phyloP scores from a whole-genome alignment of 2,797 vertebrate genomes.

The Sebastolobus altivelis region DNA sequence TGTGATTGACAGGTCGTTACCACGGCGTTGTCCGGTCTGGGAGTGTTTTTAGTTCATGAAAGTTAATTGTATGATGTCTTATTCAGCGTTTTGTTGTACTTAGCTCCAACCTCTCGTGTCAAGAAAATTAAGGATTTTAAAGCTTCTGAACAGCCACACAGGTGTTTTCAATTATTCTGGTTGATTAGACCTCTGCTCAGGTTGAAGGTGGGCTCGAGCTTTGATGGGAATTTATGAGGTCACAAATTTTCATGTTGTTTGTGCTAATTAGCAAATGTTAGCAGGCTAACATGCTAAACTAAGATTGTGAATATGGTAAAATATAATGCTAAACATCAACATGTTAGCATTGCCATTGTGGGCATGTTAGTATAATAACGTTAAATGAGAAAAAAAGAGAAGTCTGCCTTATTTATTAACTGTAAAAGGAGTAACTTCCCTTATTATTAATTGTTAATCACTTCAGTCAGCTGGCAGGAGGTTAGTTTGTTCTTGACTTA shows the following conservation, averaged over 20 bases:
- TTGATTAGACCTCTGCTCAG: neutral
- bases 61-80: neutral
- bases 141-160: neutral
- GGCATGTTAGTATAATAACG: neutral
- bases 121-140: neutral
- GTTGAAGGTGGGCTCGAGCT: neutral
- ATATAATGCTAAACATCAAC: neutral
- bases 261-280: neutral
- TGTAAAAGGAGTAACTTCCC: neutral
- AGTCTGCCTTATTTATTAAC: neutral
- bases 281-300: neutral
- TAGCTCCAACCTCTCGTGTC: neutral
- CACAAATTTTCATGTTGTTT: neutral
- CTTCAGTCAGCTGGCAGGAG: neutral
- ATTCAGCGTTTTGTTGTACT: no score
- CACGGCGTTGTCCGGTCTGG: no score
- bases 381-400: neutral
- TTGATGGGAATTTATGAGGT: neutral
- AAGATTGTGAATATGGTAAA: neutral
- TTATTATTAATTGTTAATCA: neutral
- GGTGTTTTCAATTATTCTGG: neutral
- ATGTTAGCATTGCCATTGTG: neutral
- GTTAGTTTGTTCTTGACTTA: neutral
- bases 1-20: no score
- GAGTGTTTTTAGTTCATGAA: neutral